Evolutionary conservation across 1,140 invertebrate species (phyloP), one percentile per base, ranked within the genome.

Genomic region (Drosophila novamexicana): DNA sequence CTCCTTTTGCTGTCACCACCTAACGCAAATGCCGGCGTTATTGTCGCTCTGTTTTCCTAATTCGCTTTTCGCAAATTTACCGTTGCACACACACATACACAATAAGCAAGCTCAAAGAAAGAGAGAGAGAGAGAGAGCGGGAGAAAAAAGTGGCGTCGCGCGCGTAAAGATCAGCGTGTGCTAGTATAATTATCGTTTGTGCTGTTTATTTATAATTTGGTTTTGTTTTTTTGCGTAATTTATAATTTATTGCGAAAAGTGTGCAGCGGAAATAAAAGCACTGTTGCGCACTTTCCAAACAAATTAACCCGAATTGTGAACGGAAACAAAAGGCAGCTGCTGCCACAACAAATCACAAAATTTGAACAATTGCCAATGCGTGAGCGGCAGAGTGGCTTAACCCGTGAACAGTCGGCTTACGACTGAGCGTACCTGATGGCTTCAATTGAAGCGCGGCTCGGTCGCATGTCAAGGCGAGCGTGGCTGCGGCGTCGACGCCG

Each of bases 271-370:
- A 84, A 79, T 77, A 78, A 71, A 75, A 75, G 58, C 52, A 63
- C 57, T n/a, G 32, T 71, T 59, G 59, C 34, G 66, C 69, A 88
- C 81, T 84, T 85, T 84, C 82, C 62, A 86, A 86, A 83, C 68
- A 83, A 89, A 83, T 89, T 88, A 88, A 80, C 83, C 83, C 83
- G 74, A 86, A 86, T 88, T 67, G 62, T 49, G 37, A 83, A 69
- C 84, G 84, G 84, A 88, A 88, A 59, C 77, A 57, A 74, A 49
- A 75, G 61, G 42, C 67, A 50, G 53, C 32, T 59, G 58, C 53
- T 22, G 52, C 61, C 69, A 34, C 22, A 16, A 18, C 29, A 49
- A 53, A 58, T 56, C 18, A 45, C 34, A 56, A 49, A 57, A 16
- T 18, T 56, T 39, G 5, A 70, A 47, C 53, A 66, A 81, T 65